Base-by-base conservation (phyloP, 2,113 vertebrate genomes). In the Carassius auratus region DNA sequence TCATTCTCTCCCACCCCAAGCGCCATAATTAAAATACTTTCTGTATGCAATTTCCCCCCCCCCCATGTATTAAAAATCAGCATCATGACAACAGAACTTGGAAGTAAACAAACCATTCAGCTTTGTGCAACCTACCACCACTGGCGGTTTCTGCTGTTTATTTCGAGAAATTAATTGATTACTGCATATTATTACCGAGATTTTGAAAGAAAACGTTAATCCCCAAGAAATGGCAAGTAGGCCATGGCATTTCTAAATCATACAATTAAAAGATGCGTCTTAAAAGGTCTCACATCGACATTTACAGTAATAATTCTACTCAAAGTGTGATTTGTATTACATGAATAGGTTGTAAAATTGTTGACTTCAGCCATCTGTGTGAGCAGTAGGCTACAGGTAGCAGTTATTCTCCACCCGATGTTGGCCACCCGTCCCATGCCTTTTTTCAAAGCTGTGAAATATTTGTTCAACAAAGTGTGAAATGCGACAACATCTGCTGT, bases 401-500 rank as follows among this genome's bases (percentile, higher is more conserved):
- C 75, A 38, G 83, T 81, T 82, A 75, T 75, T 33, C 77, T 55
- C 19, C 59, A 3, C 80, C 62, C 36, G 26, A 64, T 42, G 62
- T 52, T 82, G 73, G 82, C 71, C 14, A 79, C 38, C 42, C 81
- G 83, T 83, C 74, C 71, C 75, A 30, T 64, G 69, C 33, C 45
- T 61, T 80, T 80, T 89, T 78, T 78, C 64, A 59, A 66, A 75
- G 48, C 78, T 85, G 62, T 86, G 83, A 86, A 87, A 83, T 86
- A 89, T 89, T 89, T 89, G 86, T 83, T 89, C 66, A 89, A 83
- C 88, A 89, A 87, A 87, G 88, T 89, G 86, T 87, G 86, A 89
- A 87, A 89, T 85, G 86, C 75, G 77, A 52, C 85, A 89, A 89
- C 86, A 89, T 89, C 88, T 89, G 88, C 85, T 89, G 86, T 85